Evolutionary conservation across 2,797 vertebrate genomes (phyloP).

Genomic region (Rhynchotus rufescens): DNA sequence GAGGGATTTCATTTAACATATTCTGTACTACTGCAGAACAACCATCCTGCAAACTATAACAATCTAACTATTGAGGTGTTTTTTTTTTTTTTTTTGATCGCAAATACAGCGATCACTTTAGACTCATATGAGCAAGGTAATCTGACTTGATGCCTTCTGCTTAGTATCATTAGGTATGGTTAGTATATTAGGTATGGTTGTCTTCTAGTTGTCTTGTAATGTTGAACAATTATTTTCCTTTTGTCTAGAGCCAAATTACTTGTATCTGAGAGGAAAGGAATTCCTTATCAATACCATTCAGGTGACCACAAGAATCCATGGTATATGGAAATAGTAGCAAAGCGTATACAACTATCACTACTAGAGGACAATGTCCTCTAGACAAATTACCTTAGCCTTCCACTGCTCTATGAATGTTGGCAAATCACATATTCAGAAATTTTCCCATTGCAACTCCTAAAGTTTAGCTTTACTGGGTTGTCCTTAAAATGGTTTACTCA

Average conservation of each 20-base stretch:
- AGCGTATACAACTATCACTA: not conserved
- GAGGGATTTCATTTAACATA: not conserved
- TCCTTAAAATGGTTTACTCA: not conserved
- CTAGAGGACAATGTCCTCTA: not conserved
- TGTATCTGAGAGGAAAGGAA: not conserved
- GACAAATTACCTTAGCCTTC: not conserved
- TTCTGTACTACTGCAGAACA: not conserved
- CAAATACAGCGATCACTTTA: not conserved
- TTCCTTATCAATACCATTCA: not conserved
- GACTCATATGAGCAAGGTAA: not conserved
- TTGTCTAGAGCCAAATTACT: not conserved
- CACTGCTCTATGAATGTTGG: not conserved
- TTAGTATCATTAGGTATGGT: no score
- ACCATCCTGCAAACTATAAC: not conserved
- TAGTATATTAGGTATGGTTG: no score
- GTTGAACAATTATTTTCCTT: not conserved
- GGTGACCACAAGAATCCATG: not conserved
- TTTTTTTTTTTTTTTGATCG: not conserved
- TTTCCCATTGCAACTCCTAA: not conserved
- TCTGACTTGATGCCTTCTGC: not conserved
- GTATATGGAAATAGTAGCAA: not conserved
- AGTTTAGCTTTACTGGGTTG: not conserved
- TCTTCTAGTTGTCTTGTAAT: no score
- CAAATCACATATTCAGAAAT: not conserved
- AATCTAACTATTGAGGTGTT: not conserved